Conservation (phyloP, 2,113 vertebrate genomes). For the Harpagus bidentatus region DNA sequence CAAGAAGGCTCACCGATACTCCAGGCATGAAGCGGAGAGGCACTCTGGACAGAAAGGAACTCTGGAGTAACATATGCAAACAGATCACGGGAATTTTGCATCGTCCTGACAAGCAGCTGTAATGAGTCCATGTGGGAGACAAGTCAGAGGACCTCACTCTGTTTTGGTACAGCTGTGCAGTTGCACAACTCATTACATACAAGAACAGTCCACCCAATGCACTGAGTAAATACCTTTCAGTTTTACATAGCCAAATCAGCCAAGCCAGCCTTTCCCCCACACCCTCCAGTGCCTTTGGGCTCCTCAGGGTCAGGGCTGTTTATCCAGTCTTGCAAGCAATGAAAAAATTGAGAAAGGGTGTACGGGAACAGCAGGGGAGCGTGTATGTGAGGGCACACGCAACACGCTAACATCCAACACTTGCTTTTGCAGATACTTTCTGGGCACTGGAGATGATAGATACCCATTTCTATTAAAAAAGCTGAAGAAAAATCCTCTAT, state of each 20-base stretch:
- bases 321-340: background rate
- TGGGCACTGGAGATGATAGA: background rate
- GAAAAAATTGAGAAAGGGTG: background rate
- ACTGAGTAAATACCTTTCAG: background rate
- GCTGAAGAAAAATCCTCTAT: background rate
- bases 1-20: background rate
- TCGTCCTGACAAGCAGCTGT: background rate
- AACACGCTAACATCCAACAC: background rate
- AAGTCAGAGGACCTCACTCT: background rate
- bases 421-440: background rate
- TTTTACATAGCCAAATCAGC: background rate
- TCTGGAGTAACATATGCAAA: background rate
- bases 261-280: background rate
- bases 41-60: background rate
- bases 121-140: background rate
- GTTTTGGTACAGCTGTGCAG: background rate
- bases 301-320: background rate
- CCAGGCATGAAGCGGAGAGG: background rate
- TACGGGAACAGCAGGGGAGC: background rate
- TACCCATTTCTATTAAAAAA: background rate
- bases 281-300: background rate
- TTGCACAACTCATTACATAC: background rate
- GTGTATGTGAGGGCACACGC: background rate
- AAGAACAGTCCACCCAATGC: background rate
- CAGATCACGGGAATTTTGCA: background rate